Evolutionary conservation across 1,140 invertebrate genomes (phyloP).

Genomic region (Leucophenga varia): DNA sequence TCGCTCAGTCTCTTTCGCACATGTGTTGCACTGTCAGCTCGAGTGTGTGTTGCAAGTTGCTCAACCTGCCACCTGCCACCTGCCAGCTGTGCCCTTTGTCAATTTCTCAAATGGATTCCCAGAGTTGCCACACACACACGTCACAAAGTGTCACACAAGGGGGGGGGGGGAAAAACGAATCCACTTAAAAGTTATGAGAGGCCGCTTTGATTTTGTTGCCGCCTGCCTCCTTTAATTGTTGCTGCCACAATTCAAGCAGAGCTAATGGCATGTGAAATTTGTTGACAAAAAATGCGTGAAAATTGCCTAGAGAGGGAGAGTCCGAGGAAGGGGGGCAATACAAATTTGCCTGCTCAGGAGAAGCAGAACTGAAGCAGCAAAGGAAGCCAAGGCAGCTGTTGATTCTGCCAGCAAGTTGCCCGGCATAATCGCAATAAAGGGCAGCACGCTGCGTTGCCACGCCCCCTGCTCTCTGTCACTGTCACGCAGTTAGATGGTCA

Average conservation of each 20-base stretch:
- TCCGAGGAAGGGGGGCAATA: conserved; percentile 7
- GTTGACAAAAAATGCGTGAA: conserved; percentile 47
- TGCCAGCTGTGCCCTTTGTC: conserved; percentile 41
- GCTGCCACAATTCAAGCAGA: too few species aligned
- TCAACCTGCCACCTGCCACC: too few species aligned
- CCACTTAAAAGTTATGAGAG: conserved; percentile 17
- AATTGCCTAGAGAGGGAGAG: conserved; percentile 11
- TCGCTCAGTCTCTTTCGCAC: conserved; percentile 18
- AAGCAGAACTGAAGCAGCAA: too few species aligned
- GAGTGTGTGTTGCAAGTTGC: too few species aligned
- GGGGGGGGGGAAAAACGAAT: not conserved
- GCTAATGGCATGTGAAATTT: conserved; percentile 48
- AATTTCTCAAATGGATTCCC: conserved; percentile 44
- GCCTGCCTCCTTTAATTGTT: too few species aligned
- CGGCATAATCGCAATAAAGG: not conserved
- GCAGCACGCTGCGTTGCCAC: conserved; percentile 1
- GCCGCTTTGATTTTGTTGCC: conserved; percentile 8
- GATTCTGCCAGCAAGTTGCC: conserved; percentile 25
- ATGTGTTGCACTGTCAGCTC: conserved; percentile 47
- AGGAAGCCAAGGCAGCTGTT: conserved; percentile 41
- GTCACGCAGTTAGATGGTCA: too few species aligned
- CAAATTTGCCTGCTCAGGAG: conserved; percentile 33
- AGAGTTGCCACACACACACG: conserved; percentile 13
- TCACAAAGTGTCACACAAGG: conserved; percentile 13
- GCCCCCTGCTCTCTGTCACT: not conserved